These are phyloP conservation scores for Sebastes melanostomus DNA, from an alignment of 2,797 vertebrate genomes.

Conservation along the genomic window DNA sequence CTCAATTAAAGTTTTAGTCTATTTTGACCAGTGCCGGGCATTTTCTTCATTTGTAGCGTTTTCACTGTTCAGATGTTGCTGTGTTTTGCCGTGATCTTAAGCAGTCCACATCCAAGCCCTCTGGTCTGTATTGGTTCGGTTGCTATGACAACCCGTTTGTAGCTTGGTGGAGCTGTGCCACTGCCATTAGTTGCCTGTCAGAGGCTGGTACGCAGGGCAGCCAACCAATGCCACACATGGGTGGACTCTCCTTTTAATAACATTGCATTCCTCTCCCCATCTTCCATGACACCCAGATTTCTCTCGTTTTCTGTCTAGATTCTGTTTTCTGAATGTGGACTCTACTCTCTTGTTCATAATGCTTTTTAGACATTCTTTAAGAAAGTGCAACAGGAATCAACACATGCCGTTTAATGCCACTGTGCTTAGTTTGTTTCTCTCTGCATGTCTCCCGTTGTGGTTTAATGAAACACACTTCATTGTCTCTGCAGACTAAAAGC, in stretches of 20 bases:
- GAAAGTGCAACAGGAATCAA: not conserved
- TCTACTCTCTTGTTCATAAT: not conserved
- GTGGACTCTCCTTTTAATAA: slow-evolving; percentile 20
- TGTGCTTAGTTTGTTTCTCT: not conserved
- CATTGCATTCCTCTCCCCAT: not conserved
- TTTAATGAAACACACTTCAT: slow-evolving; percentile 36
- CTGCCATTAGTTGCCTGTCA: slow-evolving; percentile 36
- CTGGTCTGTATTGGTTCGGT: slow-evolving; percentile 21
- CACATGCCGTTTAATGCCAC: not conserved
- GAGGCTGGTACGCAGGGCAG: slow-evolving; percentile 28
- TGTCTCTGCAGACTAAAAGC: slow-evolving; percentile 91
- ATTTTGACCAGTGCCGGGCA: not conserved
- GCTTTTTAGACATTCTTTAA: not conserved
- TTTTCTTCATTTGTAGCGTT: not conserved
- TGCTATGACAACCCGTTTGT: slow-evolving; percentile 27
- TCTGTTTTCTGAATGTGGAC: not conserved
- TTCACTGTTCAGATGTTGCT: slow-evolving; percentile 4
- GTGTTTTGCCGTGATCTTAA: not conserved
- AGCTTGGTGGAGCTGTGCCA: slow-evolving; percentile 17
- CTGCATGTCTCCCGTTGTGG: not conserved
- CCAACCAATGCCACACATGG: not conserved
- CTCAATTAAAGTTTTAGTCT: not conserved
- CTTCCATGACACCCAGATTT: not conserved
- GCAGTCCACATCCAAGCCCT: not conserved
- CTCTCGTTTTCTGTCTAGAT: not conserved